Evolutionary conservation across 2,113 vertebrate species (phyloP), one percentile per base, ranked within the genome.

Genomic region (Platysternon megacephalum): DNA sequence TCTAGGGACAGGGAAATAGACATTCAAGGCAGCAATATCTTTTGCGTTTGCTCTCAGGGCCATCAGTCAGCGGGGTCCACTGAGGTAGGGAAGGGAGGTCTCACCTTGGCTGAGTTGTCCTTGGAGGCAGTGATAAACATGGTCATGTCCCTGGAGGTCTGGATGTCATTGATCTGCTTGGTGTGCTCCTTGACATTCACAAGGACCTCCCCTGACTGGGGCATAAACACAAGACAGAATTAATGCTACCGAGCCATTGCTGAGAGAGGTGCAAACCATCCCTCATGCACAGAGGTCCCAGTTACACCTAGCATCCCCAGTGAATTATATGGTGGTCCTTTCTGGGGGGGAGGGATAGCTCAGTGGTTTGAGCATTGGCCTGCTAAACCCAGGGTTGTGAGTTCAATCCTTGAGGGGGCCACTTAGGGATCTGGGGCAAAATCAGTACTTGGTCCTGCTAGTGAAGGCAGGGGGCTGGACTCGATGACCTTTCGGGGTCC

Each of bases 71-170:
- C 44, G 6, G 35, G 26, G 56, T 1, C 3, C 4, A 3, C 42
- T 8, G 17, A 6, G 4, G 0, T 28, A 13, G 32, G 2, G 4
- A 2, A 1, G 10, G 42, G 32, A 28, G 1, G 39, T 29, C 96
- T 93, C 78, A 99, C 99, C 99, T 99, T 99, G 89, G 99, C 99
- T 0, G 98, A 98, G 98, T 99, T 99, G 95, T 99, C 99, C 96
- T 99, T 99, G 88, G 99, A 99, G 52, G 99, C 99, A 0, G 98
- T 99, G 98, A 99, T 99, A 97, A 99, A 98, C 99, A 99, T 99
- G 13, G 99, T 99, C 97, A 99, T 99, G 93, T 99, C 99, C 91
- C 99, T 97, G 9, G 99, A 99, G 3, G 99, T 96, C 98, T 99
- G 99, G 89, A 99, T 99, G 97, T 99, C 99, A 0, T 99, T 99